These are phyloP conservation scores for Brachypalpus laphriformis DNA, from an alignment of 2,888 invertebrate species.

Conservation along the genomic window DNA sequence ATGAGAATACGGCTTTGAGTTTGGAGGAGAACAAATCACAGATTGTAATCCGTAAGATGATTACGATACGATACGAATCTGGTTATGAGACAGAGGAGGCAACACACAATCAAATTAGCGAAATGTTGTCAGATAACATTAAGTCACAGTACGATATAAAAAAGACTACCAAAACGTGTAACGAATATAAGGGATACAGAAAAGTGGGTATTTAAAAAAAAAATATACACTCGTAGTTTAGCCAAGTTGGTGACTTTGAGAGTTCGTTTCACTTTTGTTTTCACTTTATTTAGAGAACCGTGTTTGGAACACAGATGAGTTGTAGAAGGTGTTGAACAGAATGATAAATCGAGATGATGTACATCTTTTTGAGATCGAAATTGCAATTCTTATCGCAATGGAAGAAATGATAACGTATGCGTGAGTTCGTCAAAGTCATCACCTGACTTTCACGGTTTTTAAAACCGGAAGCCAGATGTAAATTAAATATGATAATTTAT, in stretches of 20 bases:
- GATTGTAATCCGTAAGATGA: constrained; percentile 11
- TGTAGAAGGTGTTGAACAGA: background rate
- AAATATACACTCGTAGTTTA: background rate
- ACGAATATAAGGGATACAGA: background rate
- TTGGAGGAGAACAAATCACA: background rate
- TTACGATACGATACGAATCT: constrained; percentile 16
- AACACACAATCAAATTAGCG: constrained; percentile 26
- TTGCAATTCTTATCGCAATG: background rate
- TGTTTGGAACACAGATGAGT: background rate
- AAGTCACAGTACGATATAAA: constrained; percentile 15
- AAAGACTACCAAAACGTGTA: constrained; percentile 24
- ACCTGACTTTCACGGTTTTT: background rate
- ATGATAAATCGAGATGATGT: background rate
- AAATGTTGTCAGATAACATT: constrained; percentile 15
- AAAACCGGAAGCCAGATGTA: background rate
- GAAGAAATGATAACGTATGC: background rate
- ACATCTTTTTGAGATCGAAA: background rate
- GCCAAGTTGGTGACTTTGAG: background rate
- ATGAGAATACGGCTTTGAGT: background rate
- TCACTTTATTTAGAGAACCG: background rate
- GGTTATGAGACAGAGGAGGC: background rate
- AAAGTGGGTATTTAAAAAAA: background rate
- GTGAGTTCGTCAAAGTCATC: background rate
- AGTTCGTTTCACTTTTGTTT: constrained; percentile 31
- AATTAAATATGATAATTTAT: constrained; percentile 21